phyloP scores from a whole-genome alignment of 2,797 vertebrate genomes.

The Sebastes diploproa region DNA sequence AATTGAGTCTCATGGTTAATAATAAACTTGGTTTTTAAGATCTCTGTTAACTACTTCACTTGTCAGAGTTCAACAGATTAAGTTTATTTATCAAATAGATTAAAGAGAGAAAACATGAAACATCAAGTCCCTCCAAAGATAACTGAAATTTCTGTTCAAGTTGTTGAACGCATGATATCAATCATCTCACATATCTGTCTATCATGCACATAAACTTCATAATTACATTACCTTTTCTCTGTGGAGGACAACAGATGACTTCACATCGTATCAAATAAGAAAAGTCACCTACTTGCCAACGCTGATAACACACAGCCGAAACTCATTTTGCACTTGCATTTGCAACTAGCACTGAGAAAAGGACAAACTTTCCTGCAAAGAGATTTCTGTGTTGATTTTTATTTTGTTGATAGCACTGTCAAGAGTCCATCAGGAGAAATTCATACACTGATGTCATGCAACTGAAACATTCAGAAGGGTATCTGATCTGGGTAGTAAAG shows the following conservation, averaged over 20 bases:
- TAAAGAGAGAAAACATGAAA: background rate
- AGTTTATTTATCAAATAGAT: background rate
- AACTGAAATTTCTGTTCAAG: background rate
- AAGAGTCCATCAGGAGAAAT: background rate
- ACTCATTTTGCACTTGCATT: background rate
- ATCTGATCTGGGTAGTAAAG: too few species aligned
- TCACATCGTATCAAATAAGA: background rate
- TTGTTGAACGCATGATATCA: background rate
- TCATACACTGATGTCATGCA: background rate
- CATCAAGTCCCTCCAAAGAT: background rate
- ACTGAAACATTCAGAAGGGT: background rate
- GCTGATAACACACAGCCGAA: background rate
- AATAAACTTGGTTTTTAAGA: background rate
- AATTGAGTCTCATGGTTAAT: background rate
- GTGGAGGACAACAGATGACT: too few species aligned
- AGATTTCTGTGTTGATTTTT: too few species aligned
- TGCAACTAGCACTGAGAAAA: too few species aligned
- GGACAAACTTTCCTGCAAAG: too few species aligned
- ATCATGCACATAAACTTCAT: background rate
- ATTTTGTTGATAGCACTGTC: background rate
- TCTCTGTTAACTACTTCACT: background rate
- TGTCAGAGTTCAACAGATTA: background rate
- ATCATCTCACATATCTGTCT: background rate
- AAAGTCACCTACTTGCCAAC: background rate
- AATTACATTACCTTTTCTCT: background rate